These are phyloP conservation scores for Ellobium chinense DNA, from an alignment of 2,888 invertebrate genomes.

Conservation along the genomic window DNA sequence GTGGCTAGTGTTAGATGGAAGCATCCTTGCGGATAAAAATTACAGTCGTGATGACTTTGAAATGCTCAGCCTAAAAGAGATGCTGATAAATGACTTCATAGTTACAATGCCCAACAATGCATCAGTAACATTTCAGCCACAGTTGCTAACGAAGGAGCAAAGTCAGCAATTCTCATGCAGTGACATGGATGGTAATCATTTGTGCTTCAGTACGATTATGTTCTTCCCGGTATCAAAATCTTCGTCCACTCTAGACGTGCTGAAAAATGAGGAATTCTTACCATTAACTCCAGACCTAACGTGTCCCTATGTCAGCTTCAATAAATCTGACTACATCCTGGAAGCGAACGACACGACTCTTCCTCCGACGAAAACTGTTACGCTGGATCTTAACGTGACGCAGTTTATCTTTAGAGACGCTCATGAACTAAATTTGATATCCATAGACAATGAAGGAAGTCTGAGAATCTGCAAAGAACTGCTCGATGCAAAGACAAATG, in stretches of 20 bases:
- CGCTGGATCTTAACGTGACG: neutral
- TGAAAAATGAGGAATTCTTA: neutral
- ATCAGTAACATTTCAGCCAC: no score
- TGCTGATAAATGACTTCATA: neutral
- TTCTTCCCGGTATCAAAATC: no score
- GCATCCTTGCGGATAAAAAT: neutral
- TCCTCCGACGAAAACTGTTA: neutral
- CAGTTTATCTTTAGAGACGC: neutral
- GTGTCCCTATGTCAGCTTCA: slow-evolving; percentile 10
- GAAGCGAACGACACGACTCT: neutral
- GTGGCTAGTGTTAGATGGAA: neutral
- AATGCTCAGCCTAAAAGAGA: neutral
- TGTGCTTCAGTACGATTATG: no score
- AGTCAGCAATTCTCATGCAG: no score
- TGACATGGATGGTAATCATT: no score
- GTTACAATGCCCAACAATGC: no score
- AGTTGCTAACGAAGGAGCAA: neutral
- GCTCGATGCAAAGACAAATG: neutral
- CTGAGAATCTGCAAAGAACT: slow-evolving; percentile 16
- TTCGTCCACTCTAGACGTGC: no score
- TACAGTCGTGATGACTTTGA: neutral
- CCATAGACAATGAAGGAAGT: slow-evolving; percentile 5
- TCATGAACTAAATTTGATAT: neutral
- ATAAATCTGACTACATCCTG: neutral
- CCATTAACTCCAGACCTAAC: neutral